Evolutionary conservation across 2,888 invertebrate species (phyloP).

Genomic region (Eugnorisma glareosa): DNA sequence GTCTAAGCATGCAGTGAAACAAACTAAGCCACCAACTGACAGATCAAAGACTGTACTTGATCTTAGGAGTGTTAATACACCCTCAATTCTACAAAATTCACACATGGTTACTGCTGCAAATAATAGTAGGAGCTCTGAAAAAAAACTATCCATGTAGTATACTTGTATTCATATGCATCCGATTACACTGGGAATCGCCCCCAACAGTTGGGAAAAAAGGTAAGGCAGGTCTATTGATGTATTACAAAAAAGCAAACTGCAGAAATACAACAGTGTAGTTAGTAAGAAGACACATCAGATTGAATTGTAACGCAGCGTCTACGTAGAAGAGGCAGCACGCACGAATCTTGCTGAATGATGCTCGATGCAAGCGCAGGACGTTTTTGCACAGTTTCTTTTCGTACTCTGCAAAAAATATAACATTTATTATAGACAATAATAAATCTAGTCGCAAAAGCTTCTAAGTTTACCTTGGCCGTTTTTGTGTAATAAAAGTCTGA

Average conservation of each 20-base stretch:
- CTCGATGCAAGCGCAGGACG: not conserved
- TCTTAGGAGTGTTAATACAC: not conserved
- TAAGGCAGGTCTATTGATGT: not conserved
- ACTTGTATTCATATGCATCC: no score
- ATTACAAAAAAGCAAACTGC: slow-evolving; percentile 15
- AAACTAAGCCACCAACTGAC: not conserved
- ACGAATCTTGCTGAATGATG: slow-evolving; percentile 12
- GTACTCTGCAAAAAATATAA: slow-evolving; percentile 11
- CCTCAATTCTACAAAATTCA: not conserved
- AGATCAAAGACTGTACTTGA: not conserved
- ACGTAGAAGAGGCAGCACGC: not conserved
- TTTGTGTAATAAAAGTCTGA: not conserved
- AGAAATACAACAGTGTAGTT: slow-evolving; percentile 16
- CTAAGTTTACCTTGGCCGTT: not conserved
- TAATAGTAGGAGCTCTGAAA: not conserved
- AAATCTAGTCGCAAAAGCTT: not conserved
- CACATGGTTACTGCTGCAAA: no score
- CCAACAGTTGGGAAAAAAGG: no score
- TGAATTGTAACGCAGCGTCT: slow-evolving; percentile 8
- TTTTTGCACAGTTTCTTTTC: slow-evolving; percentile 21
- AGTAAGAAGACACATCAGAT: not conserved
- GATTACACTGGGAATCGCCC: no score
- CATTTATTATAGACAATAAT: not conserved
- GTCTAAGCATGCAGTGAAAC: not conserved
- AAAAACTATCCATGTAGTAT: no score